Percentiles rank a stretch among this genome's conserved stretches.
phyloP scores from a whole-genome alignment of 2,797 vertebrate genomes.

The Chelidonichthys spinosus region DNA sequence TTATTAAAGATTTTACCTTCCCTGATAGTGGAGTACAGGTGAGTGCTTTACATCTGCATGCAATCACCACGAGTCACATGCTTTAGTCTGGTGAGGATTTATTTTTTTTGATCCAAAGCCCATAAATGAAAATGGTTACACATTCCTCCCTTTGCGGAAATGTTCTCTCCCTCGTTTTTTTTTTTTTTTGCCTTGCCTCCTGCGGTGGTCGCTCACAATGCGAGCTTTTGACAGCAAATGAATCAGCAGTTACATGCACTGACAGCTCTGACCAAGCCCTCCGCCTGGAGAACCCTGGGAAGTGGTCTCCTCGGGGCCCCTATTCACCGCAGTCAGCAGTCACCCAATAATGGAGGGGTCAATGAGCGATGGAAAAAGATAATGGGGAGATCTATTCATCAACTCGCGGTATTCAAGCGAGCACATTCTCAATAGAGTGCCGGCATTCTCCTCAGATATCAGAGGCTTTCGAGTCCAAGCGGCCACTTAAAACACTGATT shows the following conservation, averaged over 20 bases:
- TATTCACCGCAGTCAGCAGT: conserved; percentile 78
- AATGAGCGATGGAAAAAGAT: conserved; percentile 80
- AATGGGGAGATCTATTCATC: conserved; percentile 81
- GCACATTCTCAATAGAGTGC: conserved; percentile 72
- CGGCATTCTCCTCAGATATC: conserved; percentile 75
- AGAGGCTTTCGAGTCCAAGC: conserved; percentile 68
- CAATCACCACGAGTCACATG: conserved; percentile 10
- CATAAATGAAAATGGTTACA: conserved; percentile 69
- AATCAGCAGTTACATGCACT: conserved; percentile 86
- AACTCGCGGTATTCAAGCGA: conserved; percentile 69
- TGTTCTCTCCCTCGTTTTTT: conserved; percentile 59
- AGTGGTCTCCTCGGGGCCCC: conserved; percentile 75
- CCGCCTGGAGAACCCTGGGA: conserved; percentile 73
- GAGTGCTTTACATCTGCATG: conserved; percentile 43
- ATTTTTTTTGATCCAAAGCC: conserved; percentile 26
- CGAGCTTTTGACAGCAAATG: conserved; percentile 85
- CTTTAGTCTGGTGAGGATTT: conserved; percentile 6
- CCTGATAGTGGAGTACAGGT: conserved; percentile 72
- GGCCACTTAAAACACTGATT: conserved; percentile 74
- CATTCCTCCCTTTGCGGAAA: conserved; percentile 71
- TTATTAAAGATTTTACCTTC: conserved; percentile 57
- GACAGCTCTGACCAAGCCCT: conserved; percentile 81
- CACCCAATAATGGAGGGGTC: conserved; percentile 84
- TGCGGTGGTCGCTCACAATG: conserved; percentile 77
- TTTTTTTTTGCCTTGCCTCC: conserved; percentile 67